Percentiles rank a stretch among this genome's conserved stretches.
Evolutionary conservation across 2,797 vertebrate genomes (phyloP).

Genomic region (Borostomias antarcticus): DNA sequence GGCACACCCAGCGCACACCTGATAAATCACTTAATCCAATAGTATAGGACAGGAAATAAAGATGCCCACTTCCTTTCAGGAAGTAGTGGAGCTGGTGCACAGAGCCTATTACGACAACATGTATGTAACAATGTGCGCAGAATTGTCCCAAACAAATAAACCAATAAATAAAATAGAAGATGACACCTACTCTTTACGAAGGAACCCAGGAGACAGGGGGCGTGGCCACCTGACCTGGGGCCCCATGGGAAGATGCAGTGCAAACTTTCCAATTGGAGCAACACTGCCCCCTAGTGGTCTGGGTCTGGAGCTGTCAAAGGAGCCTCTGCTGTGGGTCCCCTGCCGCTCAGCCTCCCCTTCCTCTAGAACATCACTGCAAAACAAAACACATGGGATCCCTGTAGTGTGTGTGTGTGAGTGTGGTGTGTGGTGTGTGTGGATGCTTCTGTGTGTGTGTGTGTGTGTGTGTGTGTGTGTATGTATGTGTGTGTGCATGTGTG

Average conservation of each 20-base stretch:
- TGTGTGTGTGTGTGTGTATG: conserved; percentile 3
- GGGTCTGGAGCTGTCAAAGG: conserved; percentile 17
- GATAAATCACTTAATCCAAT: too few relatives aligned
- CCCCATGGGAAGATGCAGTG: conserved; percentile 58
- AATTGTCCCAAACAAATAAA: background rate
- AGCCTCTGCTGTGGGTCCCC: conserved; percentile 60
- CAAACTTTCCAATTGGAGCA: conserved; percentile 45
- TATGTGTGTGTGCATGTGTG: background rate
- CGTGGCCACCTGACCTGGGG: conserved; percentile 41
- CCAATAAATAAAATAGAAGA: background rate
- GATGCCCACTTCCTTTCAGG: too few relatives aligned
- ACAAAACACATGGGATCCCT: conserved; percentile 11
- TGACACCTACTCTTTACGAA: conserved; percentile 63
- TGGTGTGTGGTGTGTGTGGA: too few relatives aligned
- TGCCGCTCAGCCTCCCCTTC: conserved; percentile 72
- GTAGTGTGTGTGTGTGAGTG: too few relatives aligned
- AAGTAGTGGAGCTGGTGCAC: too few relatives aligned
- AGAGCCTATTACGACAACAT: too few relatives aligned
- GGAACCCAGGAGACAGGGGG: conserved; percentile 56
- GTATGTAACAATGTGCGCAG: background rate
- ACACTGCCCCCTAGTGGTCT: conserved; percentile 45
- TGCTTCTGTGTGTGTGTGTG: background rate
- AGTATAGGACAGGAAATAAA: too few relatives aligned
- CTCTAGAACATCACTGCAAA: conserved; percentile 63
- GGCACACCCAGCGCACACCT: too few relatives aligned